Percentiles rank a stretch among this genome's conserved stretches.
Conservation (phyloP, 2,113 vertebrate species). For the Xyliphius kryptos region DNA sequence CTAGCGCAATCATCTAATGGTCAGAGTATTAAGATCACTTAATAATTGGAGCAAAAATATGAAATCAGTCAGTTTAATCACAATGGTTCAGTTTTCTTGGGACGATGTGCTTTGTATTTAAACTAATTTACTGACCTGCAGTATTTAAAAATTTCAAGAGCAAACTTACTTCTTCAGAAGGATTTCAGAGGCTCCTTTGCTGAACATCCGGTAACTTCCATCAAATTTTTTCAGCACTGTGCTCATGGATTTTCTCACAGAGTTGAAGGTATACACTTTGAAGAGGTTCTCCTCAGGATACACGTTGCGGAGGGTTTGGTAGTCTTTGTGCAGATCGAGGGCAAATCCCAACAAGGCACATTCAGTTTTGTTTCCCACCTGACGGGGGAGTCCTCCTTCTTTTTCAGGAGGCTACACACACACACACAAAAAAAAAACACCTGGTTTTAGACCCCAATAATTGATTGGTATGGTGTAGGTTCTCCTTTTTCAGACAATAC, state of each 20-base stretch:
- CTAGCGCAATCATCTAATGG: too few relatives aligned
- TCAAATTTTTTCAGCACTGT: constrained; percentile 88
- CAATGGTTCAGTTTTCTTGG: too few relatives aligned
- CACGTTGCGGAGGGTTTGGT: constrained; percentile 85
- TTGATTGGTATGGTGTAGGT: too few relatives aligned
- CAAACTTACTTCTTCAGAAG: constrained; percentile 89
- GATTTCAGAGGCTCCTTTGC: constrained; percentile 97
- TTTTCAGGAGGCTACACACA: constrained; percentile 81
- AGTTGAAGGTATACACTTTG: constrained; percentile 99
- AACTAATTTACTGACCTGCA: neutral
- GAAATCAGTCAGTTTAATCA: too few relatives aligned
- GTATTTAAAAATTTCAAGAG: neutral
- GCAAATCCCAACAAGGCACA: constrained; percentile 95
- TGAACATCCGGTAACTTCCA: constrained; percentile 92
- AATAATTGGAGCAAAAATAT: too few relatives aligned
- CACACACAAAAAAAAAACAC: too few relatives aligned
- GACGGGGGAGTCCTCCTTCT: constrained; percentile 90
- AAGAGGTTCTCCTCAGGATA: constrained; percentile 89
- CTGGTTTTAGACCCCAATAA: too few relatives aligned
- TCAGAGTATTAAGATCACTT: neutral
- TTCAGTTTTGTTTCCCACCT: constrained; percentile 98
- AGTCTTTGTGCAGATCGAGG: constrained; percentile 82
- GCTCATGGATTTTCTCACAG: constrained; percentile 97
- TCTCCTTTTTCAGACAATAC: too few relatives aligned
- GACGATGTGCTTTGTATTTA: too few relatives aligned